Evolutionary conservation across 2,888 invertebrate genomes (phyloP).

Genomic region (Callimorpha dominula): DNA sequence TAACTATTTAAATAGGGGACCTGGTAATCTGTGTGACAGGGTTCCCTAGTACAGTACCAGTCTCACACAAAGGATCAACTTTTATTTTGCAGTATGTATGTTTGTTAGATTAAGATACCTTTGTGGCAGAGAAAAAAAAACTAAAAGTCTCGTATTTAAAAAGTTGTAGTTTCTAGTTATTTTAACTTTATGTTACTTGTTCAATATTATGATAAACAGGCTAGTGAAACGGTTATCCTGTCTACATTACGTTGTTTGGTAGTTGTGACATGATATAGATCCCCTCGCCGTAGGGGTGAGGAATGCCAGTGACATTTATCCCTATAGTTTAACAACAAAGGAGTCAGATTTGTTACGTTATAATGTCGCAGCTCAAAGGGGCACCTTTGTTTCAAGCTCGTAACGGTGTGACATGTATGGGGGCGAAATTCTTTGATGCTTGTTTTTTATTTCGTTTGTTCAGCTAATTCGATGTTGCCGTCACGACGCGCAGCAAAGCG

Average conservation of each 20-base stretch:
- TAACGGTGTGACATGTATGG: conserved; percentile 62
- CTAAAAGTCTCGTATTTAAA: too few relatives aligned
- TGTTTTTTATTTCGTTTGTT: conserved; percentile 44
- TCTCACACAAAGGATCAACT: too few relatives aligned
- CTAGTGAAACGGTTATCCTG: too few relatives aligned
- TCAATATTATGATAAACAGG: neutral
- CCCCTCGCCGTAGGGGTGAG: conserved; percentile 44
- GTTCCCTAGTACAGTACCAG: too few relatives aligned
- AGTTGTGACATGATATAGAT: conserved; percentile 37
- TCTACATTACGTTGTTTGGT: neutral
- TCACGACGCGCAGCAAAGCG: neutral
- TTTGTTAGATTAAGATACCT: too few relatives aligned
- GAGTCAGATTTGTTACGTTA: conserved; percentile 68
- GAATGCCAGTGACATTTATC: conserved; percentile 75
- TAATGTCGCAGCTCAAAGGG: conserved; percentile 65
- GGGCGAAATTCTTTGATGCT: conserved; percentile 56
- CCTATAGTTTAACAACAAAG: conserved; percentile 75
- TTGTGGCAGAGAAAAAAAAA: too few relatives aligned
- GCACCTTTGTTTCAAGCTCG: conserved; percentile 64
- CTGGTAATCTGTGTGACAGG: too few relatives aligned
- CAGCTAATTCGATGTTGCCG: conserved; percentile 24
- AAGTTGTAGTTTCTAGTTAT: neutral
- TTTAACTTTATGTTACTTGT: neutral
- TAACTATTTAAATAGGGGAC: too few relatives aligned
- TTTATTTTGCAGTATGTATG: too few relatives aligned